A percentile compares a stretch with the other conserved stretches of the same genome.
Evolutionary conservation across 64 coral and sea anemone genomes (phyloP).

Genomic region (Astreopora myriophthalma): DNA sequence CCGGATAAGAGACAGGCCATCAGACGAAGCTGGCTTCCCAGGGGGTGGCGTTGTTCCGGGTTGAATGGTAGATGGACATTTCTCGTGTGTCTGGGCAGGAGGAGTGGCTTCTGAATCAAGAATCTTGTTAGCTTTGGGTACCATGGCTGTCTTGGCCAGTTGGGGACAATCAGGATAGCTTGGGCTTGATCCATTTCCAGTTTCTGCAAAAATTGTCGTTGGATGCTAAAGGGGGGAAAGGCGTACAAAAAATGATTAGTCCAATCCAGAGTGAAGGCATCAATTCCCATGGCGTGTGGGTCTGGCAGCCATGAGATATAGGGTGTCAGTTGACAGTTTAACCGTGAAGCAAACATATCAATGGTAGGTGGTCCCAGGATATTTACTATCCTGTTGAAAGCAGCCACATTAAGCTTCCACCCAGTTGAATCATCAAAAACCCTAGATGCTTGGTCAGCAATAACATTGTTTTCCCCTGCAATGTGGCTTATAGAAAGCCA

Average conservation of each 20-base stretch:
- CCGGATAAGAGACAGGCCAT: no score
- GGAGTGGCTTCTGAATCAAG: slow-evolving; percentile 13
- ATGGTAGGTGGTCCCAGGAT: not conserved
- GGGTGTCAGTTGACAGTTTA: slow-evolving; percentile 33
- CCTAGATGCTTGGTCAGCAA: slow-evolving; percentile 38
- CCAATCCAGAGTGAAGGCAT: no score
- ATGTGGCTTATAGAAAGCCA: no score
- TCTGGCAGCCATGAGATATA: slow-evolving; percentile 53
- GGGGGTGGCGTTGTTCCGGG: not conserved
- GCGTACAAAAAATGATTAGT: no score
- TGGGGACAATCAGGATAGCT: no score
- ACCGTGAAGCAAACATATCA: slow-evolving; percentile 43
- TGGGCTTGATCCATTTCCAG: no score
- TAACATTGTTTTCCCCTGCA: slow-evolving; percentile 13
- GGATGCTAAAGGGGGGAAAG: no score
- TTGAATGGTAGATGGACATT: slow-evolving; percentile 42
- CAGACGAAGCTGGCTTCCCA: not conserved
- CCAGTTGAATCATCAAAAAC: no score
- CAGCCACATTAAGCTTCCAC: slow-evolving; percentile 2
- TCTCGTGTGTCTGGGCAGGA: not conserved
- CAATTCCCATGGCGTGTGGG: slow-evolving; percentile 28
- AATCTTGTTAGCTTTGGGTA: slow-evolving; percentile 31
- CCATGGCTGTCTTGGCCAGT: slow-evolving; percentile 69
- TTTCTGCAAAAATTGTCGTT: no score
- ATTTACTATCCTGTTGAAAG: not conserved